Percentiles rank a stretch among this genome's conserved stretches.
phyloP scores from a whole-genome alignment of 2,113 vertebrate genomes.

The Silurus glanis region DNA sequence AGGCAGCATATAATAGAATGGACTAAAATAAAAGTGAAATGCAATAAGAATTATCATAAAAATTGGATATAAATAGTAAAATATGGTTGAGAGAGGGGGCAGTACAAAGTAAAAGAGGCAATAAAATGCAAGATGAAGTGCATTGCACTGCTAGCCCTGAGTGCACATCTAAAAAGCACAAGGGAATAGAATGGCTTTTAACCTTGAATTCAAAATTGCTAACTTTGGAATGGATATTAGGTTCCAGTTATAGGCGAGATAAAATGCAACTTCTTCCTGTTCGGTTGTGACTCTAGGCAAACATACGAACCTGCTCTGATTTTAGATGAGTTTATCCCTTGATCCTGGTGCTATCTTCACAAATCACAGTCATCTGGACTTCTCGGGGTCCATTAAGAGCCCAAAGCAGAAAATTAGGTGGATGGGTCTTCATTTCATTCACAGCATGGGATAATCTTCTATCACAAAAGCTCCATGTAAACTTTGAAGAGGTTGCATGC shows the following conservation, averaged over 20 bases:
- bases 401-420: background rate
- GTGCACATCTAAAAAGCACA: background rate
- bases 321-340: background rate
- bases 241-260: background rate
- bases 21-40: background rate
- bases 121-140: background rate
- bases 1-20: background rate
- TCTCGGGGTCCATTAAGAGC: background rate
- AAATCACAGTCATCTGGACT: background rate
- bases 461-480: background rate
- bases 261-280: background rate
- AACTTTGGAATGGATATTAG: background rate
- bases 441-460: background rate
- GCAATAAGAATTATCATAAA: background rate
- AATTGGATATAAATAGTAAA: background rate
- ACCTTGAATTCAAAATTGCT: background rate
- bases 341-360: background rate
- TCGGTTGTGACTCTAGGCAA: background rate
- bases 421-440: background rate
- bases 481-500: background rate
- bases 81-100: background rate
- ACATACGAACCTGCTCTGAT: background rate
- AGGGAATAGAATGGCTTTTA: background rate
- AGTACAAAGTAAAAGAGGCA: background rate
- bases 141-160: background rate